Percentiles rank a stretch among this genome's conserved stretches.
These are phyloP conservation scores for Orcinus orca DNA, from an alignment of 2,113 vertebrate genomes.

Conservation along the genomic window DNA sequence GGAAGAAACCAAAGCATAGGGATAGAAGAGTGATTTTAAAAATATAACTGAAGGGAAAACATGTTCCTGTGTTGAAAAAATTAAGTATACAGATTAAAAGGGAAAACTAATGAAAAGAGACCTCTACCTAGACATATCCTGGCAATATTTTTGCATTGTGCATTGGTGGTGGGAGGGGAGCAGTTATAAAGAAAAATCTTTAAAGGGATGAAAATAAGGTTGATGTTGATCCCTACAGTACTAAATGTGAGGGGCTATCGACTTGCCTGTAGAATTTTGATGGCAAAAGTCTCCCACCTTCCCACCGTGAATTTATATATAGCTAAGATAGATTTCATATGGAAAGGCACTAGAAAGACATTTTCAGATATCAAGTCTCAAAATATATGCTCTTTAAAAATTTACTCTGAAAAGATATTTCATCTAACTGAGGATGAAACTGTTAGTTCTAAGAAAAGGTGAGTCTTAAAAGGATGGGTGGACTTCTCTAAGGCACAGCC, in stretches of 20 bases:
- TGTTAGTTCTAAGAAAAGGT: background rate
- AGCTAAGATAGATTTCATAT: background rate
- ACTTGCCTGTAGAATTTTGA: background rate
- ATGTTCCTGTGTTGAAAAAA: background rate
- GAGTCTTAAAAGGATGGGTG: background rate
- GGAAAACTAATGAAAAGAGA: background rate
- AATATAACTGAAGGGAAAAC: background rate
- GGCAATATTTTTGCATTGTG: background rate
- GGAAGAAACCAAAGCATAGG: background rate
- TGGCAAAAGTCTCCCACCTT: background rate
- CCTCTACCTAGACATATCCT: background rate
- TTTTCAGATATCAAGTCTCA: conserved; percentile 4
- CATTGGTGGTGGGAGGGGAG: background rate
- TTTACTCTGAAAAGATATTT: background rate
- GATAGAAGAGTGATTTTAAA: conserved; percentile 1
- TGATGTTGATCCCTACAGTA: background rate
- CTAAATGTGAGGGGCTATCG: background rate
- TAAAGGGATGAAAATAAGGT: background rate
- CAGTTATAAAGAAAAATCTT: background rate
- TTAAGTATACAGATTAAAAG: background rate
- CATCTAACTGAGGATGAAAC: background rate
- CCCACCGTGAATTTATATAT: background rate
- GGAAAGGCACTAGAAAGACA: background rate
- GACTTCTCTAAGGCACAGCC: background rate
- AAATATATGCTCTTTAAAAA: conserved; percentile 5